phyloP scores from a whole-genome alignment of 2,113 vertebrate species.

The Pedetes capensis region DNA sequence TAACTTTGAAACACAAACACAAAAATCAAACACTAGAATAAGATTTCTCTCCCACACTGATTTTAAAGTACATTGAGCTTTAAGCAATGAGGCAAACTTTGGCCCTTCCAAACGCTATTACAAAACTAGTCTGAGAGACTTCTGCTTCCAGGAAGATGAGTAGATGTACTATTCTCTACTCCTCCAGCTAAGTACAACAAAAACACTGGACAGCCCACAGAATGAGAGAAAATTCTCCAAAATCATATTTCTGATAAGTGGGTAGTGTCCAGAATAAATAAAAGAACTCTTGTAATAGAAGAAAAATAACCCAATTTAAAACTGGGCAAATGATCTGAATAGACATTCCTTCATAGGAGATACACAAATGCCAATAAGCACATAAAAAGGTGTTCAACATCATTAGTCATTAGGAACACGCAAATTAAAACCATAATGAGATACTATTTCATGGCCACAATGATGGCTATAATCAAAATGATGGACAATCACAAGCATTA shows the following conservation, averaged over 20 bases:
- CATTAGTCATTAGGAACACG: constrained; percentile 6
- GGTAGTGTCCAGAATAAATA: constrained; percentile 10
- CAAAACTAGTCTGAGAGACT: constrained; percentile 3
- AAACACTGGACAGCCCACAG: not conserved
- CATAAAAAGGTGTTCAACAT: constrained; percentile 30
- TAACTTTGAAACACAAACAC: constrained; percentile 45
- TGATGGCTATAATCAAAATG: not conserved
- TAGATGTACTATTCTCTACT: not conserved
- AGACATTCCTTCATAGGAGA: constrained; percentile 23
- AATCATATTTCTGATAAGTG: constrained; percentile 46
- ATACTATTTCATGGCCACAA: not conserved
- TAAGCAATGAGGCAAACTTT: not conserved
- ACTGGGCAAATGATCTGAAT: not conserved
- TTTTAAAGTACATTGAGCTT: constrained; percentile 52
- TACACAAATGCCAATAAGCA: not conserved
- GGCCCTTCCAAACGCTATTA: constrained; percentile 23
- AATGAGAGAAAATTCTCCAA: constrained; percentile 19
- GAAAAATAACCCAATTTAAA: constrained; percentile 42
- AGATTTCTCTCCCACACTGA: constrained; percentile 34
- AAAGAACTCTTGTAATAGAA: constrained; percentile 41
- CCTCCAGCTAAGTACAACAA: not conserved
- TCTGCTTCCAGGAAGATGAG: constrained; percentile 22
- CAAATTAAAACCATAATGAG: constrained; percentile 33
- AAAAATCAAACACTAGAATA: not conserved
- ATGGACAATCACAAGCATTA: not conserved